phyloP scores from a whole-genome alignment of 2,888 invertebrate species.

The Harpalus rubripes region DNA sequence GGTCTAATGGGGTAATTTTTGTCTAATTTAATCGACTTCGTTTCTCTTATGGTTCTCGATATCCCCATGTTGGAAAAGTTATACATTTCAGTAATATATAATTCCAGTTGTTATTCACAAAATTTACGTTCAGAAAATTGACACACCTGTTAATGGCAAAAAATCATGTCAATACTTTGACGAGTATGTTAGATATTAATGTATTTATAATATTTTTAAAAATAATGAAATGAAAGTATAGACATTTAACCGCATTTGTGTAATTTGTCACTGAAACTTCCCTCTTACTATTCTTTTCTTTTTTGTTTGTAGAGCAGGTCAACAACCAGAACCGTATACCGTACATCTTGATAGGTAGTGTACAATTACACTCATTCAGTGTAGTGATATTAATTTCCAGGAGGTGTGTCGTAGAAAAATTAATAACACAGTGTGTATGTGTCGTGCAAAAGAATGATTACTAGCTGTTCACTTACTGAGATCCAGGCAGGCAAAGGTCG shows the following conservation, averaged over 20 bases:
- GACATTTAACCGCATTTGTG: neutral
- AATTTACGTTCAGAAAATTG: too few relatives aligned
- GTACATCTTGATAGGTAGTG: neutral
- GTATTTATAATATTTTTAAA: too few relatives aligned
- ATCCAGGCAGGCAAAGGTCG: conserved; percentile 69
- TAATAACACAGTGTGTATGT: conserved; percentile 1
- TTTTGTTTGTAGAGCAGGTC: conserved; percentile 6
- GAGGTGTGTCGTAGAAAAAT: conserved; percentile 1
- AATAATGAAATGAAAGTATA: too few relatives aligned
- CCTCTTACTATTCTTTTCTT: neutral
- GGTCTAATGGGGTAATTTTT: too few relatives aligned
- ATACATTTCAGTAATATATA: too few relatives aligned
- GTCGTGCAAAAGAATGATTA: conserved; percentile 50
- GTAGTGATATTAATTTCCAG: conserved; percentile 40
- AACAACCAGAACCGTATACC: conserved; percentile 42
- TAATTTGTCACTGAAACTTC: neutral
- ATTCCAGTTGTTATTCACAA: too few relatives aligned
- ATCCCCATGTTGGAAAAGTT: too few relatives aligned
- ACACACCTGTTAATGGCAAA: too few relatives aligned
- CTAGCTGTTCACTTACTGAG: conserved; percentile 70
- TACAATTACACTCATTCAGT: conserved; percentile 41
- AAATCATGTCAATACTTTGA: too few relatives aligned
- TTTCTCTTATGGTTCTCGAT: too few relatives aligned
- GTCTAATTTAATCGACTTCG: too few relatives aligned
- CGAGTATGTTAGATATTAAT: too few relatives aligned